Percentiles rank a stretch among this genome's conserved stretches.
Evolutionary conservation across 2,113 vertebrate species (phyloP).

Genomic region (Thymallus thymallus): DNA sequence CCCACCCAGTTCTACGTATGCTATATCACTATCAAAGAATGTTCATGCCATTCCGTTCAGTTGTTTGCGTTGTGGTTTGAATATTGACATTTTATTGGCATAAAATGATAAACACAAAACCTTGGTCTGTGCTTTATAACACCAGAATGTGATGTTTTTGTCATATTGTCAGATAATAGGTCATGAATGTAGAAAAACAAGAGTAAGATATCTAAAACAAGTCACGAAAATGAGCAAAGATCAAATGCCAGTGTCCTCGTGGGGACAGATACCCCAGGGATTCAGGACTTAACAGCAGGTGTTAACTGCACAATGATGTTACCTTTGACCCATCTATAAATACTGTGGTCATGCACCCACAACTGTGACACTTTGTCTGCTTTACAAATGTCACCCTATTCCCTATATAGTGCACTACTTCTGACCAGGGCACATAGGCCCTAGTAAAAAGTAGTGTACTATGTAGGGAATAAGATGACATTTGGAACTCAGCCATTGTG

Average conservation of each 20-base stretch:
- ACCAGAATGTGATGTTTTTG: not conserved
- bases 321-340: conserved; percentile 61
- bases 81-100: no score
- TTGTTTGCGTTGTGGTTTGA: not conserved
- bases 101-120: no score
- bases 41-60: not conserved
- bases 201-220: not conserved
- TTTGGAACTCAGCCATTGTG: conserved; percentile 2
- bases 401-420: no score
- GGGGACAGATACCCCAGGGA: not conserved
- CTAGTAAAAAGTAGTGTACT: no score
- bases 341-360: conserved; percentile 40
- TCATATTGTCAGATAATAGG: not conserved
- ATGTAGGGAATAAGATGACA: no score
- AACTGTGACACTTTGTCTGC: conserved; percentile 11
- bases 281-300: conserved; percentile 12
- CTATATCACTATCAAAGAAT: not conserved
- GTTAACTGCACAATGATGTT: conserved; percentile 27
- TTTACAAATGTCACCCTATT: no score
- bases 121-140: not conserved
- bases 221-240: no score
- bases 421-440: no score
- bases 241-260: not conserved
- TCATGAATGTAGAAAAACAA: no score
- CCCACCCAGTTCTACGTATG: not conserved